Percentiles rank a stretch among this genome's conserved stretches.
phyloP scores from a whole-genome alignment of 2,888 invertebrate genomes.

The Agrotis exclamationis region DNA sequence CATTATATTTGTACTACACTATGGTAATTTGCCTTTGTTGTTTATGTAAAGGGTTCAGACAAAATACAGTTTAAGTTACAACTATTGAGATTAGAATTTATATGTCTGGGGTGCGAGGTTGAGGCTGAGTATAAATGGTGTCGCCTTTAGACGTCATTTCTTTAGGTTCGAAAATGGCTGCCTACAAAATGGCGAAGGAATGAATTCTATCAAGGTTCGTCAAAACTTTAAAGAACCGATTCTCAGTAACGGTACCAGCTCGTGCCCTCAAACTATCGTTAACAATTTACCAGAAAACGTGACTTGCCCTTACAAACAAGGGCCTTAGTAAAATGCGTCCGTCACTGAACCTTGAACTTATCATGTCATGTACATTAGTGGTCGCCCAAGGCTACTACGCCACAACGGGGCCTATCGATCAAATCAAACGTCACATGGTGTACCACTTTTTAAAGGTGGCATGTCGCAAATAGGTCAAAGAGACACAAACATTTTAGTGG shows the following conservation, averaged over 20 bases:
- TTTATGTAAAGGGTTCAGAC: slow-evolving; percentile 48
- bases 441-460: slow-evolving; percentile 51
- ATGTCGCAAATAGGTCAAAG: slow-evolving; percentile 47
- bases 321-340: slow-evolving; percentile 53
- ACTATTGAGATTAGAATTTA: slow-evolving; percentile 55
- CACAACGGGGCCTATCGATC: slow-evolving; percentile 73
- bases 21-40: slow-evolving; percentile 40
- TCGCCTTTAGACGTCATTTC: background rate
- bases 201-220: slow-evolving; percentile 8
- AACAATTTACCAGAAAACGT: slow-evolving; percentile 53
- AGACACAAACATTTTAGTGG: background rate
- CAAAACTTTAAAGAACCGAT: slow-evolving; percentile 31
- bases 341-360: slow-evolving; percentile 77
- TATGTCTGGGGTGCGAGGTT: slow-evolving; percentile 37
- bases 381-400: slow-evolving; percentile 70
- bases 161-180: slow-evolving; percentile 9
- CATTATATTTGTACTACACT: slow-evolving; percentile 54
- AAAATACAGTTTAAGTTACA: slow-evolving; percentile 29
- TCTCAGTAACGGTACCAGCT: slow-evolving; percentile 47
- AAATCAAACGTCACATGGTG: slow-evolving; percentile 63
- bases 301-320: slow-evolving; percentile 53
- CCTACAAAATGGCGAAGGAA: slow-evolving; percentile 9
- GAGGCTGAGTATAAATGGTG: slow-evolving; percentile 11
- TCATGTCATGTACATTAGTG: slow-evolving; percentile 70
- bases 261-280: slow-evolving; percentile 37